Base-by-base conservation (phyloP, 92 coral and sea anemone genomes). In the Porites rus region DNA sequence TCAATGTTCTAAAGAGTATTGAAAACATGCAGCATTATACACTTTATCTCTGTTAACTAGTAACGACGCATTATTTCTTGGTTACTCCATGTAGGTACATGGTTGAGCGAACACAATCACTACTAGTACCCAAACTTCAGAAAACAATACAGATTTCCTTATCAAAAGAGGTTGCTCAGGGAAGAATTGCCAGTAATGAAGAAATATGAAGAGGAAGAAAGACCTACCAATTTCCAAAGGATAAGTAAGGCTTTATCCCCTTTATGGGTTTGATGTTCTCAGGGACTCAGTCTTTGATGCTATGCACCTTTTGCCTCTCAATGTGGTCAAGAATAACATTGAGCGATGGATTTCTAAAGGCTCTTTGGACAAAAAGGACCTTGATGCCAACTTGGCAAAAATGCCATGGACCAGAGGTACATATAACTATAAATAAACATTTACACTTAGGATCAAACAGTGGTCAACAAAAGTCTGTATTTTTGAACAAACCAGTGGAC, bases 141-240 rank as follows among this genome's bases (percentile, higher is more conserved):
- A 43, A 82, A 69, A 50, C 88, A 83, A 66, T 72, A 87, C 31
- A 68, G 90, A 38, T 46, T 68, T 65, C 87, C 86, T 12, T 70
- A 78, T 46, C 75, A 51, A 65, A 52, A 79, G 64, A 65, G 74
- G 22, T 22, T 51, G 64, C 72, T 79, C 24, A 25, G 22, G 2
- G 83, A 78, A 51, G 83, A 78, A 78, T 50, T 78, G 58, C 83
- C 83, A 1, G 20, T n/a, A 52, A 78, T 78, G 83, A 78, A 78
- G 63, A 0, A 60, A 63, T 87, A 89, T 80, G 88, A 92, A 80
- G 81, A 92, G 63, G 95, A 89, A 75, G 92, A 92, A 76, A 89
- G 95, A 66, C 82, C 88, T 31, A 92, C 95, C 69, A 76, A 80
- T 75, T 80, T 81, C 59, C 85, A 79, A 81, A 84, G 82, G 17